Base-by-base conservation (phyloP, 1,140 invertebrate genomes). In the Aradophagus sp. region DNA sequence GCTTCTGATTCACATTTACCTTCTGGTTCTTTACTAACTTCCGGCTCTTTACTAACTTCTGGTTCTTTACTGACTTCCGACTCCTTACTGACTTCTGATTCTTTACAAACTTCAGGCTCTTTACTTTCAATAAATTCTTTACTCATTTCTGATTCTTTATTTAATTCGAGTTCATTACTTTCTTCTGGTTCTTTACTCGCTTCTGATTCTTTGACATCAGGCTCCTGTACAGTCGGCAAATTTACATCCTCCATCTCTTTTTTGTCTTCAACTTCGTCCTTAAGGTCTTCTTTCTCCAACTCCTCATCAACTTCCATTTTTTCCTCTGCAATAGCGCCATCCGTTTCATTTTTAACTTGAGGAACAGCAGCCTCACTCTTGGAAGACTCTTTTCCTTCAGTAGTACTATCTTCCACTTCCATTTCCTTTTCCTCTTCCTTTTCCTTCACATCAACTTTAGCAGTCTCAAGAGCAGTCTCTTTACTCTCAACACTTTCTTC, bases 281-380 rank as follows among this genome's bases (percentile, higher is more conserved):
- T 11, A 6, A 13, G 1, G 5, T 34, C 44, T 31, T 16, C 17
- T 1, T 35, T 13, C 13, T 48, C 17, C 6, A 10, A 11, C 10
- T 11, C 5, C 20, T 41, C 38, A 14, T 15, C 20, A 19, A 26
- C 16, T 23, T 50, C 34, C 56, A 6, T 74, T 71, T 17, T 75
- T 69, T 23, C 45, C 17, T 50, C 75, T 12, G 17, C 32, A 41
- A 11, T 12, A 14, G 32, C 26, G 5, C 7, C 23, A 0, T n/a
- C 13, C 19, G 36, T 20, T 26, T 47, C 20, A 36, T 71, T 53
- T 55, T 56, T 41, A 12, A 20, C 7, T 14, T 72, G 32, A n/a
- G 38, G 6, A 13, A 13, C 11, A 14, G 11, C 0, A 14, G 14
- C 2, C 16, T 48, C 31, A 2, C 6, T 20, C 11, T 45, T 16